phyloP scores from a whole-genome alignment of 2,113 vertebrate genomes.

The Rhegmatorhina hoffmannsi region DNA sequence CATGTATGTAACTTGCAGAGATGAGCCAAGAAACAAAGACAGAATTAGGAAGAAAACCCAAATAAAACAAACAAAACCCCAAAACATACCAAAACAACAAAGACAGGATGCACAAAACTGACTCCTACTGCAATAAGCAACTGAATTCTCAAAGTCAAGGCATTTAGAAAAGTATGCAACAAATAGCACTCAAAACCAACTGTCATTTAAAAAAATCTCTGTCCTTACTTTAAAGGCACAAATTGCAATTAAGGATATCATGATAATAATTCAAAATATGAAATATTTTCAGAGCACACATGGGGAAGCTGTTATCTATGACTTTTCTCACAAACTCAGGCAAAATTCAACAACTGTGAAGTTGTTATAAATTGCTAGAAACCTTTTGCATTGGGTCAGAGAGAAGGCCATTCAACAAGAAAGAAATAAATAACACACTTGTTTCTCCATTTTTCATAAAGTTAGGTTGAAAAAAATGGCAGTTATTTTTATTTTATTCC shows the following conservation, averaged over 20 bases:
- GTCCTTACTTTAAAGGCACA: neutral
- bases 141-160: neutral
- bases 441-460: neutral
- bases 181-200: neutral
- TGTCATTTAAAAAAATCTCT: neutral
- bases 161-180: neutral
- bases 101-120: neutral
- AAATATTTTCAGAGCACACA: neutral
- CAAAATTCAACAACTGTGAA: neutral
- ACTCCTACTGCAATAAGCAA: neutral
- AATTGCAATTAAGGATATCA: neutral
- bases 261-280: neutral
- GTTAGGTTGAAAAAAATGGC: neutral
- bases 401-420: neutral
- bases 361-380: neutral
- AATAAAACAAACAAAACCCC: neutral
- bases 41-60: neutral
- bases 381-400: neutral
- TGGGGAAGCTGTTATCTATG: neutral
- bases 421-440: neutral
- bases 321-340: neutral
- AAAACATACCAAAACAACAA: neutral
- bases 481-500: neutral
- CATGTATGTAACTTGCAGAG: neutral
- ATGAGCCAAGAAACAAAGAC: neutral